Conservation (phyloP, 2,113 vertebrate genomes). For the Bos javanicus region DNA sequence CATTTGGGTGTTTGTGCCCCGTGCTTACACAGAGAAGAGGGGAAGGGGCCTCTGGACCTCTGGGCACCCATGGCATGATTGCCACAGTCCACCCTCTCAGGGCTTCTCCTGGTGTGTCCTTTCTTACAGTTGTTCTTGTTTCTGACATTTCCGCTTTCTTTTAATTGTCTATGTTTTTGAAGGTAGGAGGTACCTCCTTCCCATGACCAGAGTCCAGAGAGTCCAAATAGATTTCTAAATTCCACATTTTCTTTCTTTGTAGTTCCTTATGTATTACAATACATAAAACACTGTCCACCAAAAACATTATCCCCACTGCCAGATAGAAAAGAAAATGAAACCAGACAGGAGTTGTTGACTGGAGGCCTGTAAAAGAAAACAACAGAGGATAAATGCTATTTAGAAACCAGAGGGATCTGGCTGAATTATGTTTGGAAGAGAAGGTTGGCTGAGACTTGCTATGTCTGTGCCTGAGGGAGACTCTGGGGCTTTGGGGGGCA, state of each 20-base stretch:
- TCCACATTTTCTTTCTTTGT: slow-evolving; percentile 28
- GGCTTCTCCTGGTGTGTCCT: no score
- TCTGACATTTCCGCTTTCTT: not conserved
- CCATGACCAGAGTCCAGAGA: not conserved
- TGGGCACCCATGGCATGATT: not conserved
- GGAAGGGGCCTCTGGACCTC: not conserved
- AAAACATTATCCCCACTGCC: not conserved
- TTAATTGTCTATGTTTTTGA: not conserved
- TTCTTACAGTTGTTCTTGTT: not conserved
- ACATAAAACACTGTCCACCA: slow-evolving; percentile 38
- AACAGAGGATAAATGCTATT: not conserved
- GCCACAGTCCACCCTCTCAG: accelerated
- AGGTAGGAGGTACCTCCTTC: not conserved
- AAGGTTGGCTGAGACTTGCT: not conserved
- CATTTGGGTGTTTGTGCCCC: not conserved
- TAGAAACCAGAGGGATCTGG: not conserved
- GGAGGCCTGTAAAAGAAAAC: slow-evolving; percentile 22
- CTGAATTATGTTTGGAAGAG: not conserved
- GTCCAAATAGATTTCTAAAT: not conserved
- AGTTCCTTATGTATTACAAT: slow-evolving; percentile 11
- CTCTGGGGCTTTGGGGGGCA: not conserved
- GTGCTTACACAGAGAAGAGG: not conserved
- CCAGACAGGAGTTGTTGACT: not conserved
- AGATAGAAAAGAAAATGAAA: slow-evolving; percentile 26
- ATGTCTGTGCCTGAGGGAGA: not conserved